Evolutionary conservation across 2,797 vertebrate species (phyloP), one percentile per base, ranked within the genome.

Genomic region (Bradypodion ventrale): DNA sequence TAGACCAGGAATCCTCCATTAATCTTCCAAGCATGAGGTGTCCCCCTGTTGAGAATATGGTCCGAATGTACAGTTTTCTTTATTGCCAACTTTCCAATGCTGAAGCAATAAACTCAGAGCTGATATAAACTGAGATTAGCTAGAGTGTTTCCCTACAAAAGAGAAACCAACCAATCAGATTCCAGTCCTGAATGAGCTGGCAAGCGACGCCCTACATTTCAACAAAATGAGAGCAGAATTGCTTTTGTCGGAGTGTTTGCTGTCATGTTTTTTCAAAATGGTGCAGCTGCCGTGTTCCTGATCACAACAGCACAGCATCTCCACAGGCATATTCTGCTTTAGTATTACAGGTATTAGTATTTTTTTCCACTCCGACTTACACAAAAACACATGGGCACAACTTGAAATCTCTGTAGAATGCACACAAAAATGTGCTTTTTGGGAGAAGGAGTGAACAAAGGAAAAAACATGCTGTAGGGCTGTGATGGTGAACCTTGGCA

Each of bases 1-100:
- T 88, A 90, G 90, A 88, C 21, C 1, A 93, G 46, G 75, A 94
- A 94, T 94, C 94, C 90, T 91, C 93, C 95, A 95, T 95, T 95
- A 94, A 95, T 96, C 93, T 96, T 95, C 88, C 81, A 95, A 93
- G 90, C 89, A 88, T 91, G 85, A 94, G 91, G 82, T 83, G 86
- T 66, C 89, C 59, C 76, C 56, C 84, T 90, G 84, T 35, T 91
- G 94, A 93, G 81, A 90, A 93, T 83, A 93, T 94, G 90, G 89
- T 86, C 69, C 85, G 16, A 91, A 88, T 89, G 90, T 92, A 90
- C 86, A 83, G 74, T 87, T 93, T 94, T 89, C 80, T 92, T 94
- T 93, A 93, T 92, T 93, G 82, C 68, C 69, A 92, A 83, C 35
- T 91, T 94, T 93, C 72, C 78, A 92, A 75, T 75, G 83, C 72